phyloP scores from a whole-genome alignment of 2,113 vertebrate genomes.

The Oncorhynchus tshawytscha region DNA sequence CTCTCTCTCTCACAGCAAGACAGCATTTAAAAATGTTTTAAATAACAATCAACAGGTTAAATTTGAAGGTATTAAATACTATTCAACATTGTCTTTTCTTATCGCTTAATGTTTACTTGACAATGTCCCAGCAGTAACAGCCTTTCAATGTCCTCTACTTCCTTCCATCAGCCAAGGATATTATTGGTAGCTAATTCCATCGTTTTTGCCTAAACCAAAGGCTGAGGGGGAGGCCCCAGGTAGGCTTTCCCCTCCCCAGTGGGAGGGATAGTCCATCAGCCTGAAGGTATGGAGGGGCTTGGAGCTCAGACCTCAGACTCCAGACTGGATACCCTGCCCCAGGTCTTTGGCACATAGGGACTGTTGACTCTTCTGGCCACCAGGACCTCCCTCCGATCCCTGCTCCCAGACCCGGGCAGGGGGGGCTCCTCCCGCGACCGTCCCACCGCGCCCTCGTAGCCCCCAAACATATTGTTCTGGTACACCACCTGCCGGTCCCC shows the following conservation, averaged over 20 bases:
- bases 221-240: conserved; percentile 25
- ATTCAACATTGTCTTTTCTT: conserved; percentile 49
- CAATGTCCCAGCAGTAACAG: conserved; percentile 56
- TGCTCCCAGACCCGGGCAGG: conserved; percentile 43
- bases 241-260: neutral
- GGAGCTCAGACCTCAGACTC: conserved; percentile 88
- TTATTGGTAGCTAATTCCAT: conserved; percentile 58
- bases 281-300: neutral
- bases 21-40: conserved; percentile 59
- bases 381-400: conserved; percentile 72
- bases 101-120: conserved; percentile 47
- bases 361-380: conserved; percentile 69
- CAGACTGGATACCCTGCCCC: conserved; percentile 88
- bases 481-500: conserved; percentile 63
- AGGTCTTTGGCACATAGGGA: conserved; percentile 78
- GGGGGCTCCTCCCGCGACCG: conserved; percentile 50
- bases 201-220: conserved; percentile 60
- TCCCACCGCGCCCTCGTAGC: conserved; percentile 58
- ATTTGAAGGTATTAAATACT: conserved; percentile 65
- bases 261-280: conserved; percentile 37
- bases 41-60: conserved; percentile 64
- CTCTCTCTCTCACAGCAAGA: conserved; percentile 55
- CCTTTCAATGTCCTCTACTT: conserved; percentile 32
- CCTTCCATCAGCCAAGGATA: conserved; percentile 26
- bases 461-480: conserved; percentile 72